Evolutionary conservation across 2,888 invertebrate genomes (phyloP), one percentile per base, ranked within the genome.

Genomic region (Amphipoea lucens): DNA sequence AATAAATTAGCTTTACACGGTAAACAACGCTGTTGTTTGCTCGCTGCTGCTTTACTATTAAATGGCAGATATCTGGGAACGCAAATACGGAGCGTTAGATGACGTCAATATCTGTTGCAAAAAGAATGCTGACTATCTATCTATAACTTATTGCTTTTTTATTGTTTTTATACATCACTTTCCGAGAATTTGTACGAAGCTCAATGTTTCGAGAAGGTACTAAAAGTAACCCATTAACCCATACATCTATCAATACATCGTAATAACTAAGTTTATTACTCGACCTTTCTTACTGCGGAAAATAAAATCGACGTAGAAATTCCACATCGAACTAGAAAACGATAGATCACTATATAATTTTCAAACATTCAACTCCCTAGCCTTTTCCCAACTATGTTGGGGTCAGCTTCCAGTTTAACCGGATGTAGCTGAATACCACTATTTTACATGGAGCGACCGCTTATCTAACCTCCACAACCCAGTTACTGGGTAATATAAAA

Each of bases 1-100:
- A 78, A 88, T 84, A 87, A 85, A 83, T 89, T 81, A 84, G 70
- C 78, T 84, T 83, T 79, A 84, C 81, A 78, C 75, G 66, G 82
- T 84, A 84, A 86, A 89, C 83, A 86, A 83, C 78, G 71, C 73
- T 79, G 77, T 84, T 86, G 79, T 76, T 83, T 57, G 70, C 79
- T 76, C 66, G 78, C 76, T 74, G 67, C 75, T 70, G 60, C 63
- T 87, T 86, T 79, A 88, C 79, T 80, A 85, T 87, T 84, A 80
- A 79, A 86, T 77, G 74, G 65, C 67, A 36, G 60, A 78, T 84
- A 82, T 76, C 76, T 40, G 70, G 17, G 66, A 86, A 57, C 79
- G 83, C 77, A 79, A 85, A 85, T 71, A 68, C 73, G 29, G 36
- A 42, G 63, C 63, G 42, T 11, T 20, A 60, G 36, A 77, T 76